phyloP scores from a whole-genome alignment of 2,888 invertebrate genomes.

The Drosophila eohydei region DNA sequence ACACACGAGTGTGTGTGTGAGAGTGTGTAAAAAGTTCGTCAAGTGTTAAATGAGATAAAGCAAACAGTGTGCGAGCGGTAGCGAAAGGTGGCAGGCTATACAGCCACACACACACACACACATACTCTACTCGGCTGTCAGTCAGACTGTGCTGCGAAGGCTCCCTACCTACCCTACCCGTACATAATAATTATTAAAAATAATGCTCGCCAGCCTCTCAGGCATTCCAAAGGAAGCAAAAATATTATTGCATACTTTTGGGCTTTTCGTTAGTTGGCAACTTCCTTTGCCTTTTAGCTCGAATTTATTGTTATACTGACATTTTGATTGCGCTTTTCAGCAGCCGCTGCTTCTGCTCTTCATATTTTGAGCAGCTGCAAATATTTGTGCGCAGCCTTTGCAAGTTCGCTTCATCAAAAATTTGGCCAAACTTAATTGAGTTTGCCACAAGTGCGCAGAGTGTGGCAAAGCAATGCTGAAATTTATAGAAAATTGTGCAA shows the following conservation, averaged over 20 bases:
- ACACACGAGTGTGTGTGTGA: slow-evolving; percentile 20
- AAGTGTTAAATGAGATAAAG: slow-evolving; percentile 80
- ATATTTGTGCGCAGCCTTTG: slow-evolving; percentile 68
- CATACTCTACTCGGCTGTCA: slow-evolving; percentile 35
- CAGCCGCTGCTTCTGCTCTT: slow-evolving; percentile 13
- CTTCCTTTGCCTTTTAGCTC: slow-evolving; percentile 10
- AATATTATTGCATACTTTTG: slow-evolving; percentile 54
- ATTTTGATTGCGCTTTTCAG: slow-evolving; percentile 69
- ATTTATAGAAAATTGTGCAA: too few species aligned
- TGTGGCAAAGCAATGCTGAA: slow-evolving; percentile 3
- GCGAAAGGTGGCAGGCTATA: slow-evolving; percentile 20
- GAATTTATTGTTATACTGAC: slow-evolving; percentile 70
- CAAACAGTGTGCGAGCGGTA: slow-evolving; percentile 55
- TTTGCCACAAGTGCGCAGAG: slow-evolving; percentile 55
- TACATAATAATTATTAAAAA: slow-evolving; percentile 71
- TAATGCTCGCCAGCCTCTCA: slow-evolving; percentile 36
- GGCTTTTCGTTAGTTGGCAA: slow-evolving; percentile 40
- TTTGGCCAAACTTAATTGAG: slow-evolving; percentile 65
- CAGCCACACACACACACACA: neutral
- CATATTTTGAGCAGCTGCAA: slow-evolving; percentile 57
- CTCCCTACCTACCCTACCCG: neutral
- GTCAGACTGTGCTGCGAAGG: slow-evolving; percentile 35
- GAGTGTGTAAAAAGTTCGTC: slow-evolving; percentile 66
- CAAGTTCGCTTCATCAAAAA: slow-evolving; percentile 42
- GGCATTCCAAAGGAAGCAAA: slow-evolving; percentile 12